phyloP scores from a whole-genome alignment of 35 echinoderm and acorn worm genomes.

The Diadema setosum region DNA sequence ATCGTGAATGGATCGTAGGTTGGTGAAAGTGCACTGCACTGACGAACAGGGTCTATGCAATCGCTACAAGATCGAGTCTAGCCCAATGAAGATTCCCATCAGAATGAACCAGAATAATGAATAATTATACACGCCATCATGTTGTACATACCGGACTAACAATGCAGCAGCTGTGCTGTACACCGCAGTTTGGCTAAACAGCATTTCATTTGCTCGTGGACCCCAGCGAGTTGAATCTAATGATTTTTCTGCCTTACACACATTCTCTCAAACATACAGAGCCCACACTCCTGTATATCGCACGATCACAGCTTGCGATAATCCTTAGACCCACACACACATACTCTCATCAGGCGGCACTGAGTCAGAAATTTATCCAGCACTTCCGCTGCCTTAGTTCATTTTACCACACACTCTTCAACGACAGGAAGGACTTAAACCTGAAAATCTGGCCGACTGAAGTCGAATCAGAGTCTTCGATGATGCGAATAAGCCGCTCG shows the following conservation, averaged over 20 bases:
- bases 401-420: neutral
- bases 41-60: neutral
- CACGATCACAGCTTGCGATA: neutral
- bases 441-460: constrained; percentile 94
- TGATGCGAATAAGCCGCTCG: constrained; percentile 67
- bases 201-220: neutral
- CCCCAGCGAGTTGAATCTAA: neutral
- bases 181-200: neutral
- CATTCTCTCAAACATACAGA: neutral
- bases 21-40: neutral
- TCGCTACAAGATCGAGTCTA: neutral
- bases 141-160: neutral
- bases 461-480: constrained; percentile 95
- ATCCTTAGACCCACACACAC: constrained; percentile 7
- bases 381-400: neutral
- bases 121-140: neutral
- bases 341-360: neutral
- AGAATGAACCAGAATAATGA: neutral
- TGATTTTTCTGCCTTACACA: neutral
- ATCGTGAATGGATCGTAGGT: neutral
- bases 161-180: constrained; percentile 3
- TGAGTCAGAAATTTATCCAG: neutral
- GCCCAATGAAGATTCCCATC: neutral
- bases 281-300: too few relatives aligned
- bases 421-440: constrained; percentile 7